A percentile compares a stretch with the other conserved stretches of the same genome.
Conservation (phyloP, 2,797 vertebrate genomes). For the Tiaroga cobitis region DNA sequence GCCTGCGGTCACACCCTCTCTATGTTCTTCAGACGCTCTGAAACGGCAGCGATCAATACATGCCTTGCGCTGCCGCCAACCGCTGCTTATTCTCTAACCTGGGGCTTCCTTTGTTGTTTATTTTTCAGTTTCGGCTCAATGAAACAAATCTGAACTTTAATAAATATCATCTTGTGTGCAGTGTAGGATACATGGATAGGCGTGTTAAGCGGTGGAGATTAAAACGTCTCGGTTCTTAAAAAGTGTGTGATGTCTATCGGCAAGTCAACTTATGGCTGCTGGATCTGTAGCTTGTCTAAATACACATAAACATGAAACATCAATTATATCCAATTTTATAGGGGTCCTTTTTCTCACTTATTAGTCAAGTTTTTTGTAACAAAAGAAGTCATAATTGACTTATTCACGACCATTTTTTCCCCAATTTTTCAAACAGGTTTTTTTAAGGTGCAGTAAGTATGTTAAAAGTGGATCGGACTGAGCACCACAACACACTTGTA, state of each 20-base stretch:
- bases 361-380: too few species aligned
- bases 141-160: slow-evolving; percentile 45
- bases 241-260: neutral
- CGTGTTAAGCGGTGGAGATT: neutral
- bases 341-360: too few species aligned
- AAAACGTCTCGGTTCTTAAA: neutral
- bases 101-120: slow-evolving; percentile 45
- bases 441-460: too few species aligned
- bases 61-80: slow-evolving; percentile 53
- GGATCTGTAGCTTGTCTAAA: neutral
- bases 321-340: neutral
- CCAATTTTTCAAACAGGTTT: too few species aligned
- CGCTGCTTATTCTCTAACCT: slow-evolving; percentile 59
- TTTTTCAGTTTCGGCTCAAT: slow-evolving; percentile 43
- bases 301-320: neutral
- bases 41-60: slow-evolving; percentile 39
- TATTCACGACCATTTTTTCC: too few species aligned
- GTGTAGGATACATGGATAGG: neutral
- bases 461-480: too few species aligned
- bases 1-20: slow-evolving; percentile 64
- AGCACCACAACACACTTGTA: too few species aligned
- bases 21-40: slow-evolving; percentile 45
- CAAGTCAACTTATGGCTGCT: neutral
- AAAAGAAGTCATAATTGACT: too few species aligned
- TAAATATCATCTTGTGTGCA: slow-evolving; percentile 44